These are phyloP conservation scores for Matsumyia berberina DNA, from an alignment of 2,888 invertebrate genomes.

Conservation along the genomic window DNA sequence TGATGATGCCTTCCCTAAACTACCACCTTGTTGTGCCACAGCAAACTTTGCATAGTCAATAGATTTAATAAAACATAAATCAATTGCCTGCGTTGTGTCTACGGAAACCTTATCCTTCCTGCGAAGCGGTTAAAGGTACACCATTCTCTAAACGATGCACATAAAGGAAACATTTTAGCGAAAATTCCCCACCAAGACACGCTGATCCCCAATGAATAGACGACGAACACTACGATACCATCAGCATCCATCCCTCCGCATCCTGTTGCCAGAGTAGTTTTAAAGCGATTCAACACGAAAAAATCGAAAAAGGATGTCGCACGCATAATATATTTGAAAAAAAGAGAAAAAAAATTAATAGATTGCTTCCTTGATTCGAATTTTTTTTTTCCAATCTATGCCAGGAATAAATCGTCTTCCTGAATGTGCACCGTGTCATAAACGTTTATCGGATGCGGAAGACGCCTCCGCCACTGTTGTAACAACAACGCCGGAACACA, in stretches of 20 bases:
- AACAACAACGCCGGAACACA: slow-evolving; percentile 36
- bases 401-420: slow-evolving; percentile 74
- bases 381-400: slow-evolving; percentile 46
- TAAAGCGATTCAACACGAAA: slow-evolving; percentile 41
- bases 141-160: slow-evolving; percentile 72
- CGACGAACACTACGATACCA: slow-evolving; percentile 50
- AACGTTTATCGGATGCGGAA: slow-evolving; percentile 76
- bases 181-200: slow-evolving; percentile 52
- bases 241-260: slow-evolving; percentile 45
- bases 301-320: slow-evolving; percentile 68
- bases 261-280: slow-evolving; percentile 59
- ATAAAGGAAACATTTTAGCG: slow-evolving; percentile 73
- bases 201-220: slow-evolving; percentile 54
- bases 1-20: slow-evolving; percentile 68
- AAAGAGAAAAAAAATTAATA: slow-evolving; percentile 70
- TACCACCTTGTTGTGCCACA: slow-evolving; percentile 70
- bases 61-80: slow-evolving; percentile 76
- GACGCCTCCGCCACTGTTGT: slow-evolving; percentile 53
- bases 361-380: slow-evolving; percentile 74
- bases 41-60: slow-evolving; percentile 76
- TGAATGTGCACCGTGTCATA: slow-evolving; percentile 77
- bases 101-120: slow-evolving; percentile 74
- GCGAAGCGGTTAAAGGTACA: slow-evolving; percentile 73
- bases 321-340: slow-evolving; percentile 73
- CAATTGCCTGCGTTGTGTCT: slow-evolving; percentile 67